Evolutionary conservation across 2,113 vertebrate species (phyloP), one percentile per base, ranked within the genome.

Genomic region (Entomyzon cyanotis): DNA sequence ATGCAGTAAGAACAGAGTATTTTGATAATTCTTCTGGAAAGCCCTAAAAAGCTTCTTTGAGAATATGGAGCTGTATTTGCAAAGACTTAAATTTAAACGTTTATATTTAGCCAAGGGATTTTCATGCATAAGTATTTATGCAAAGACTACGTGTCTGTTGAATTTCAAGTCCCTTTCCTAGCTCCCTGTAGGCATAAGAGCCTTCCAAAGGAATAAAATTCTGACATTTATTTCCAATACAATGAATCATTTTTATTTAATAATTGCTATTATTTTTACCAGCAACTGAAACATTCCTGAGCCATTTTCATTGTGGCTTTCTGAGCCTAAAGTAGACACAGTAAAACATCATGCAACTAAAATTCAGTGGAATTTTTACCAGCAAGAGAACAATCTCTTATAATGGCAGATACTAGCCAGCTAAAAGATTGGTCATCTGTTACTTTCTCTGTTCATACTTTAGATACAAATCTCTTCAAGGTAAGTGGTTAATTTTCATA

Each of bases 11-110:
- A 62, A 58, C 41, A 41, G 53, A 67, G 24, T 87, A 82, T 90
- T 91, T 92, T 52, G 46, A 31, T 87, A 80, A 78, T 85, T 94
- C 88, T 68, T 59, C 67, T 93, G 90, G 65, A 94, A 93, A 94
- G 70, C 82, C 88, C 75, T 82, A 24, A 85, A 74, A 85, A 77
- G 49, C 67, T 95, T 93, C 84, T 92, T 79, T 92, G 82, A 90
- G 78, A 46, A 76, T 80, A 88, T 65, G 50, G 71, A 92, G 39
- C 47, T 80, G 41, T 88, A 46, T 83, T 95, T 95, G 65, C 82
- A 93, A 82, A 83, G 92, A 74, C 85, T 92, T 90, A 88, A 73
- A 84, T 91, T 65, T 90, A 53, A 88, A 94, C 41, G 49, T 90
- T 92, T 94, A 39, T 86, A 90, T 90, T 79, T 95, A 93, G 82